A percentile compares a stretch with the other conserved stretches of the same genome.
Evolutionary conservation across 2,113 vertebrate genomes (phyloP).

Genomic region (Sitta europaea): DNA sequence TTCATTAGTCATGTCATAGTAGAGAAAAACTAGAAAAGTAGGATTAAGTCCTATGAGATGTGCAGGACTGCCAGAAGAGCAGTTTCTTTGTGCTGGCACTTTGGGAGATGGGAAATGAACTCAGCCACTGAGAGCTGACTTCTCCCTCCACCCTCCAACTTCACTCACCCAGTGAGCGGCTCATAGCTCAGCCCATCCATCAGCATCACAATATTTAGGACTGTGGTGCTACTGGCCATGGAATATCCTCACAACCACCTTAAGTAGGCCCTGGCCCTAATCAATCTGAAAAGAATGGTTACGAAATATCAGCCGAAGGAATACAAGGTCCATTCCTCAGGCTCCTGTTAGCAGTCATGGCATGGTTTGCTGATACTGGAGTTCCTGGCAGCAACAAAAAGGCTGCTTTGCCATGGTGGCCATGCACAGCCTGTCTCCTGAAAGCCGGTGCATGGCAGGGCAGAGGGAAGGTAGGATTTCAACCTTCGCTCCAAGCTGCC

Average conservation of each 20-base stretch:
- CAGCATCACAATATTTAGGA: background rate
- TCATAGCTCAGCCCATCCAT: background rate
- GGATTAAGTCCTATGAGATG: background rate
- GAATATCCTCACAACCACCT: background rate
- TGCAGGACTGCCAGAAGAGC: rapidly evolving
- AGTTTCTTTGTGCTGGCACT: background rate
- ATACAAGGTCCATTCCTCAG: background rate
- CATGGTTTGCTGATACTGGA: background rate
- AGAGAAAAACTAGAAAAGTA: background rate
- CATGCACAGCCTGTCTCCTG: background rate
- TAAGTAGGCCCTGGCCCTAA: background rate
- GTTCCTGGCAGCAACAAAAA: background rate
- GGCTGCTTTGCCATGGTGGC: background rate
- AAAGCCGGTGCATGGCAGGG: background rate
- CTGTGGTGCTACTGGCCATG: background rate
- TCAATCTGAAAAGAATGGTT: background rate
- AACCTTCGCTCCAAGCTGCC: slow-evolving; percentile 21
- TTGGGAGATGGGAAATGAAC: background rate
- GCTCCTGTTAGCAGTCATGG: background rate
- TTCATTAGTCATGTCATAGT: background rate
- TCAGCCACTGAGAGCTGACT: background rate
- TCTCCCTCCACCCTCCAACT: background rate
- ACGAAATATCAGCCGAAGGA: background rate
- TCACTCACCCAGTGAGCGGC: rapidly evolving
- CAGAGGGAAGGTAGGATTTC: slow-evolving; percentile 11